Base-by-base conservation (phyloP, 1,140 invertebrate species). In the Drosophila nebulosa region DNA sequence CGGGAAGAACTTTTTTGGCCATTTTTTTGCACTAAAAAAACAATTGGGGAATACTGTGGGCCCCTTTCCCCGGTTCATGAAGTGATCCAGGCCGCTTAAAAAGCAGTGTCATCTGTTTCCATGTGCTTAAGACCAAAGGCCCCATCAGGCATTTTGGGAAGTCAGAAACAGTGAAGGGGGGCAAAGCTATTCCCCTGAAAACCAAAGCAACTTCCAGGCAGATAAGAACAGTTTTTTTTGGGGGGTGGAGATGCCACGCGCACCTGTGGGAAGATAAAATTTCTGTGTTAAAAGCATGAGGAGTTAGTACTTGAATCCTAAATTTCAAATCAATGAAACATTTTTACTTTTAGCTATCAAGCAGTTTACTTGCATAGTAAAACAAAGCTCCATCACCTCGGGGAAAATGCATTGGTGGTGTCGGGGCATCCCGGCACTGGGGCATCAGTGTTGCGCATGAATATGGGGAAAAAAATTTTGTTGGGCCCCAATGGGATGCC, bases 401-500 rank as follows among this genome's bases (percentile, higher is more conserved):
- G 1, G 72, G 57, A 3, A 71, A 63, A 66, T 84, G 73, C 90
- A n/a, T n/a, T 77, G 91, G 92, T 91, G 65, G 92, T 91, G 92
- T 92, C 7, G 92, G 16, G 67, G 62, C 50, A 89, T 68, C 76
- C 14, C 93, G 93, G 93, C 91, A 89, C 9, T 91, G 93, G 67
- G 92, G 93, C 91, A 0, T 92, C 92, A 16, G 91, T 93, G 21
- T 85, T 95, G 2, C 92, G 46, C 92, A 93, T 7, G 95, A 96
- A 89, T 1, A 92, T 96, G 59, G 95, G 96, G 0, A 94, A 94
- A 81, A 81, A 93, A 93, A 30, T 97, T 96, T 76, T 94, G 94
- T 55, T 97, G 96, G 96, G 95, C 96, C 0, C 0, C 96, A 97
- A 74, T 97, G 96, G 96, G 95, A 96, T 90, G 93, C 95, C 65